Percentiles rank a stretch among this genome's conserved stretches.
Evolutionary conservation across 2,888 invertebrate genomes (phyloP).

Genomic region (Sesia apiformis): DNA sequence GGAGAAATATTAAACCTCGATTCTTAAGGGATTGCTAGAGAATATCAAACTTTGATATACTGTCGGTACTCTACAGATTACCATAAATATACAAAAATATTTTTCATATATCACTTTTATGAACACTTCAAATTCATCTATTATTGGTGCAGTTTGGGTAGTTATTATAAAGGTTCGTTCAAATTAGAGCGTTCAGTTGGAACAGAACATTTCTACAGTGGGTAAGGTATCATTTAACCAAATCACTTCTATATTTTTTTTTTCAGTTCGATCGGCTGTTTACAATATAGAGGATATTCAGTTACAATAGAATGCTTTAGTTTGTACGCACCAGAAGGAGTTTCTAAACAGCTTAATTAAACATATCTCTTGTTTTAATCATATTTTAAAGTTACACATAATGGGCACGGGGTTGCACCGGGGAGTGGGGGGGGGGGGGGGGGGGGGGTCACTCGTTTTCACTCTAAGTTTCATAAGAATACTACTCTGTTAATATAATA

Average conservation of each 20-base stretch:
- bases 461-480: slow-evolving; percentile 35
- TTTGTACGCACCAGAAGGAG: not conserved
- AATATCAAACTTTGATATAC: slow-evolving; percentile 37
- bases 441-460: slow-evolving; percentile 7
- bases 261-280: no score
- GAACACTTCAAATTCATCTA: slow-evolving; percentile 58
- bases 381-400: not conserved
- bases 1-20: no score
- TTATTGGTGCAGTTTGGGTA: slow-evolving; percentile 28
- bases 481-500: slow-evolving; percentile 27
- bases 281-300: no score
- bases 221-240: no score
- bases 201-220: no score
- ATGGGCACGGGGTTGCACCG: not conserved
- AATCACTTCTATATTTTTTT: no score
- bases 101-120: slow-evolving; percentile 63
- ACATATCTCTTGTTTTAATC: not conserved
- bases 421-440: no score
- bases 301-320: no score
- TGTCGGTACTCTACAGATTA: slow-evolving; percentile 37
- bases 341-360: not conserved
- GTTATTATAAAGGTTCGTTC: slow-evolving; percentile 17
- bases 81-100: slow-evolving; percentile 66
- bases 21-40: slow-evolving; percentile 20
- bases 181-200: no score